These are phyloP conservation scores for Nestor notabilis DNA, from an alignment of 2,113 vertebrate species.

Conservation along the genomic window DNA sequence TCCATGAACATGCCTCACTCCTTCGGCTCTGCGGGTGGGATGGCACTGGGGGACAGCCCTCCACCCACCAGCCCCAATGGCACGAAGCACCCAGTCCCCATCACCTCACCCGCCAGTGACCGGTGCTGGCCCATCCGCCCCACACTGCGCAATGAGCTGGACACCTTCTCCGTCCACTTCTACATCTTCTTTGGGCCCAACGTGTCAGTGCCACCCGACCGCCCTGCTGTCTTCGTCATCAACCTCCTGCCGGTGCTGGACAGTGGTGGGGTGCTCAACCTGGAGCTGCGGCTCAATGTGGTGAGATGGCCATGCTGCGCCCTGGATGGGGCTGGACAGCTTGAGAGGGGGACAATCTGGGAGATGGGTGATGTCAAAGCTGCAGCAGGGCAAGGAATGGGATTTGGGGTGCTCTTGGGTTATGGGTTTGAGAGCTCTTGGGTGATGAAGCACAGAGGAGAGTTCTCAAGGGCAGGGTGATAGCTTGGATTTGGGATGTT, in stretches of 20 bases:
- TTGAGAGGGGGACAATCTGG: rapidly evolving
- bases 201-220: slow-evolving; percentile 87
- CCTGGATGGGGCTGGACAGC: neutral
- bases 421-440: neutral
- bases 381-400: neutral
- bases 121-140: slow-evolving; percentile 93
- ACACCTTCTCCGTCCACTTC: slow-evolving; percentile 98
- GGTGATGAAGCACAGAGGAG: neutral
- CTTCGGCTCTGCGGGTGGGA: slow-evolving; percentile 83
- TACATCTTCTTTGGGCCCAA: slow-evolving; percentile 98
- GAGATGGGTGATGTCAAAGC: neutral
- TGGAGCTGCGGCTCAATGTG: slow-evolving; percentile 93
- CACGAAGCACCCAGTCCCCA: neutral
- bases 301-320: slow-evolving; percentile 70
- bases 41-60: slow-evolving; percentile 79
- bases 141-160: slow-evolving; percentile 94
- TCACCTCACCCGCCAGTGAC: neutral
- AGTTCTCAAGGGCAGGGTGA: neutral
- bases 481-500: neutral
- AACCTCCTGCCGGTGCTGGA: slow-evolving; percentile 94
- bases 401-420: neutral
- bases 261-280: slow-evolving; percentile 93
- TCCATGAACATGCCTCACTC: slow-evolving; percentile 98
- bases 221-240: slow-evolving; percentile 90
- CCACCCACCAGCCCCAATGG: slow-evolving; percentile 61